Base-by-base conservation (phyloP, 2,797 vertebrate species). In the Ctenopoma multispine region DNA sequence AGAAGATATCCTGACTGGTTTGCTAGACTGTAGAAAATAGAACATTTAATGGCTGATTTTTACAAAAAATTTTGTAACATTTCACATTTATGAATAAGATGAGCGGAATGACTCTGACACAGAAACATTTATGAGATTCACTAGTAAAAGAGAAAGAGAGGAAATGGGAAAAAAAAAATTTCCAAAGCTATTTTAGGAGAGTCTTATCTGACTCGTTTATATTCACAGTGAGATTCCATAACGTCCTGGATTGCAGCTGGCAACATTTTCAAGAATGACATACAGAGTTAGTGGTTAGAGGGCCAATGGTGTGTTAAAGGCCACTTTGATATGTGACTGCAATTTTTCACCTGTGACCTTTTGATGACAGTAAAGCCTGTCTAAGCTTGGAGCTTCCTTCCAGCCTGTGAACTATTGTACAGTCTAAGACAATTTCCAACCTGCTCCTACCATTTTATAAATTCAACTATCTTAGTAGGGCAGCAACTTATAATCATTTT, bases 301-400 rank as follows among this genome's bases (percentile, higher is more conserved):
- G 41, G 27, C 38, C 69, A 72, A 18, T 49, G 63, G 46, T 0
- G 46, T 72, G 69, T 77, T 75, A 80, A 77, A 81, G 64, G 69
- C 69, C 75, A 80, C 72, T 66, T 50, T 64, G 48, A 74, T 63
- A 68, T 4, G n/a, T 43, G 36, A 24, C 69, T 74, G 60, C 40
- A 50, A 17, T 81, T 40, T 75, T 65, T 77, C 70, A 50, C 38
- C 66, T 48, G 18, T 66, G 72, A 75, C 73, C 63, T 76, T 80
- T 69, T 3, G 41, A 49, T 47, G 62, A 76, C 68, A 63, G 58
- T 48, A 24, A 58, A 74, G 27, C 23, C 27, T 43, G 47, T 68
- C 60, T 38, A 5, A 15, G 9, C 36, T 21, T 10, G 29, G 63
- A 50, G 24, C 59, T 50, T 49, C 29, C 18, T 18, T 63, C 10